phyloP scores from a whole-genome alignment of 2,113 vertebrate species.

The Crotalus horridus region DNA sequence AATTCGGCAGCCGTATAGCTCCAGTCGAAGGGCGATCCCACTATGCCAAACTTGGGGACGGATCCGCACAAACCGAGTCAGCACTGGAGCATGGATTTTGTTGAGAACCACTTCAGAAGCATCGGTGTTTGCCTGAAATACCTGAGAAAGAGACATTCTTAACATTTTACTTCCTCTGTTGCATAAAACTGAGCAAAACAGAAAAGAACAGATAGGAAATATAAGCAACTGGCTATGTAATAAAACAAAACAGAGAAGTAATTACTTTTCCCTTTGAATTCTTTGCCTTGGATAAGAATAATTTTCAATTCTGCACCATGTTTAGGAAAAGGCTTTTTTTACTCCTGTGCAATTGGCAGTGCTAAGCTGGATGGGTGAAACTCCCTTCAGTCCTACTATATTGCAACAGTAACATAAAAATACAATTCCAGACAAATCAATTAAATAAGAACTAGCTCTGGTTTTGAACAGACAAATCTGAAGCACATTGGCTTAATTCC shows the following conservation, averaged over 20 bases:
- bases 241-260: fast-evolving
- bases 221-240: neutral
- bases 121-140: constrained; percentile 89
- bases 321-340: neutral
- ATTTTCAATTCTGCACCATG: neutral
- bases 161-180: neutral
- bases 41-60: constrained; percentile 91
- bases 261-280: neutral
- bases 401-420: neutral
- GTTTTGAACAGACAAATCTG: neutral
- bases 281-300: neutral
- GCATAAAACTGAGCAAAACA: neutral
- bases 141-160: constrained; percentile 60
- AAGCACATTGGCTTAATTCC: constrained; percentile 5
- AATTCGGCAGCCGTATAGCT: constrained; percentile 94
- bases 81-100: constrained; percentile 86
- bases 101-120: constrained; percentile 91
- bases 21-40: constrained; percentile 89
- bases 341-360: neutral
- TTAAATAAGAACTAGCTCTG: constrained; percentile 13
- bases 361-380: neutral
- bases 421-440: neutral
- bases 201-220: neutral
- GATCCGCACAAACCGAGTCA: constrained; percentile 89
- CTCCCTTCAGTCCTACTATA: neutral